Evolutionary conservation across 2,888 invertebrate species (phyloP), one percentile per base, ranked within the genome.

Genomic region (Diplazon laetatorius): DNA sequence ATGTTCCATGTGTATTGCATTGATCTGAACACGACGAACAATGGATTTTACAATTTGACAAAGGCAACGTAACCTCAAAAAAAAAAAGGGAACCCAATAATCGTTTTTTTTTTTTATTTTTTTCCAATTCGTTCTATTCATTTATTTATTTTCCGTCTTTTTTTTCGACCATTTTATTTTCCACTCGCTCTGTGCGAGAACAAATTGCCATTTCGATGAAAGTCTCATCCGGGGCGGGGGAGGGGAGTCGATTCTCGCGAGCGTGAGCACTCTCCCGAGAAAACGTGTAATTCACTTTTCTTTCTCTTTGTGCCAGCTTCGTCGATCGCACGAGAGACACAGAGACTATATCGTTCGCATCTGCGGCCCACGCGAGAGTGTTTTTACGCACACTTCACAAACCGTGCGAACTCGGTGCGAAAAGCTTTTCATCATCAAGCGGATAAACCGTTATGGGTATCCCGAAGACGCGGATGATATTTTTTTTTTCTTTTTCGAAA

Each of bases 221-320:
- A 66, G 52, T 52, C 52, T 66, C 52, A 22, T 25, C 39, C 39
- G 37, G 3, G 35, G n/a, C n/a, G n/a, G n/a, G n/a, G n/a, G n/a
- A n/a, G n/a, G n/a, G n/a, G n/a, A n/a, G n/a, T n/a, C n/a, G 22
- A 46, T 63, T 44, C 35, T 59, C 59, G 2, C 39, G n/a, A 59
- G 57, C 57, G 57, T 57, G 37, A 57, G 39, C 39, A 35, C 59
- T 39, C 46, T 10, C 22, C 25, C 10, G 12, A 18, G 20, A 70
- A n/a, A 37, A 48, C 14, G 57, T 65, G 65, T 65, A 73, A 73
- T 73, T 65, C 65, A 57, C 69, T 59, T 39, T 52, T 39, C 37
- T 66, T n/a, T 66, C 50, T 22, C 12, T 25, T 66, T 52, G 39
- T 35, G 30, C 30, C n/a, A n/a, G n/a, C n/a, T 25, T n/a, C 42